Conservation (phyloP, 1,140 invertebrate genomes). For the Condylostylus longicornis region DNA sequence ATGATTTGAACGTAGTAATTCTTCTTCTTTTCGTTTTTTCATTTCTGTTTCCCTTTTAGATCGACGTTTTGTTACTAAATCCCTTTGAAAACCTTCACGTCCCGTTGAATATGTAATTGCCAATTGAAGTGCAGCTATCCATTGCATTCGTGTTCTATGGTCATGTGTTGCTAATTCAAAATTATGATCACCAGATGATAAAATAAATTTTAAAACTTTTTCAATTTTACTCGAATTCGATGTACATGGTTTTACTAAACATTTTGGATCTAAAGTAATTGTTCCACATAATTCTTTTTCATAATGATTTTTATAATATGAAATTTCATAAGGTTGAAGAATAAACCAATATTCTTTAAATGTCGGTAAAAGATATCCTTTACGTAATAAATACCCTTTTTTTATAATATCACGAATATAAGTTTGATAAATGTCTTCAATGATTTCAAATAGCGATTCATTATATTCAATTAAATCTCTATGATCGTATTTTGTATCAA, state of each 20-base stretch:
- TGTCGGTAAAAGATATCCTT: conserved; percentile 55
- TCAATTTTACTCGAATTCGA: conserved; percentile 38
- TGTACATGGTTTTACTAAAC: conserved; percentile 44
- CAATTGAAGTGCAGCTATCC: conserved; percentile 51
- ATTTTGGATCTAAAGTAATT: conserved; percentile 46
- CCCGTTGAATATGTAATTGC: conserved; percentile 50
- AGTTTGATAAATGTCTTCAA: conserved; percentile 59
- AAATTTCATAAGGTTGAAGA: conserved; percentile 53
- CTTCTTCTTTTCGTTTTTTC: conserved; percentile 39
- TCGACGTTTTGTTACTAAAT: conserved; percentile 37
- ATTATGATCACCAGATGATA: conserved; percentile 49
- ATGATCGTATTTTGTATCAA: conserved; percentile 41
- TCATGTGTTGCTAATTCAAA: conserved; percentile 53
- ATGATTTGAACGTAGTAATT: conserved; percentile 12
- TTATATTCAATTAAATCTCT: conserved; percentile 50
- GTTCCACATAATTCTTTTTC: conserved; percentile 55
- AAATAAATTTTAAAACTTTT: conserved; percentile 37
- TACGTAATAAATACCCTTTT: conserved; percentile 58
- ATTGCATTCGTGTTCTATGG: conserved; percentile 51
- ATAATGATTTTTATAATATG: conserved; percentile 54
- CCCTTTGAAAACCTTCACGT: conserved; percentile 48
- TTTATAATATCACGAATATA: conserved; percentile 69
- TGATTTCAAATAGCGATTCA: conserved; percentile 49
- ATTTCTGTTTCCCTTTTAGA: conserved; percentile 43
- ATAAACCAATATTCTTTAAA: conserved; percentile 70